Conservation (phyloP, 2,888 invertebrate genomes). For the Parnassius glacialis region DNA sequence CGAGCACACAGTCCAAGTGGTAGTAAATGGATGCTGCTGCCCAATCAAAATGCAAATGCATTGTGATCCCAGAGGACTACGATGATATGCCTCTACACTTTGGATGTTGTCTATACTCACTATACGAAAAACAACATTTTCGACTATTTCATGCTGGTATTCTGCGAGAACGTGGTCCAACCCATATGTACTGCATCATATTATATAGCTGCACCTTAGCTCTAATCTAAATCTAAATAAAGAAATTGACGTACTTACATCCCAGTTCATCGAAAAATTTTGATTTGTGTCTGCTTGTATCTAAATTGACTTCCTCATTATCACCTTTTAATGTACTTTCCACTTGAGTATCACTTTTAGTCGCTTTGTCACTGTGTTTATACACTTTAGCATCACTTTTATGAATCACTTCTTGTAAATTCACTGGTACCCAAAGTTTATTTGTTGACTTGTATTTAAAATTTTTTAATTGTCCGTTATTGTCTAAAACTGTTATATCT, state of each 20-base stretch:
- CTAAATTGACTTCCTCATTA: constrained; percentile 32
- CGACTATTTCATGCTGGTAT: too few species aligned
- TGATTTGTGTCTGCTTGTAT: constrained; percentile 52
- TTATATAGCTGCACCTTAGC: too few species aligned
- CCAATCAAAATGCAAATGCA: too few species aligned
- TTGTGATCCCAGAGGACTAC: too few species aligned
- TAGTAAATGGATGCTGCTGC: too few species aligned
- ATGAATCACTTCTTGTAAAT: constrained; percentile 34
- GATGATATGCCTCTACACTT: too few species aligned
- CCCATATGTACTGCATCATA: too few species aligned
- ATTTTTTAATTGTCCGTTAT: constrained; percentile 58
- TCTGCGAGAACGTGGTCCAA: too few species aligned
- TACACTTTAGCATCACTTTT: constrained; percentile 33
- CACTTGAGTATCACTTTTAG: constrained; percentile 34
- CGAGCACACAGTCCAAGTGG: too few species aligned
- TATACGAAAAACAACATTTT: too few species aligned
- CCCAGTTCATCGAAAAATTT: constrained; percentile 87
- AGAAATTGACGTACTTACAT: constrained; percentile 77
- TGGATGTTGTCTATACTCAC: too few species aligned
- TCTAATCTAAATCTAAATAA: too few species aligned
- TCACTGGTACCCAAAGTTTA: constrained; percentile 39
- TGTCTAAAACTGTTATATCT: constrained; percentile 64
- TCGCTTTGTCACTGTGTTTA: constrained; percentile 37
- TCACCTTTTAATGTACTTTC: constrained; percentile 32
- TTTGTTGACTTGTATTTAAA: constrained; percentile 60